Evolutionary conservation across 2,113 vertebrate genomes (phyloP), one percentile per base, ranked within the genome.

Genomic region (Nycticorax nycticorax): DNA sequence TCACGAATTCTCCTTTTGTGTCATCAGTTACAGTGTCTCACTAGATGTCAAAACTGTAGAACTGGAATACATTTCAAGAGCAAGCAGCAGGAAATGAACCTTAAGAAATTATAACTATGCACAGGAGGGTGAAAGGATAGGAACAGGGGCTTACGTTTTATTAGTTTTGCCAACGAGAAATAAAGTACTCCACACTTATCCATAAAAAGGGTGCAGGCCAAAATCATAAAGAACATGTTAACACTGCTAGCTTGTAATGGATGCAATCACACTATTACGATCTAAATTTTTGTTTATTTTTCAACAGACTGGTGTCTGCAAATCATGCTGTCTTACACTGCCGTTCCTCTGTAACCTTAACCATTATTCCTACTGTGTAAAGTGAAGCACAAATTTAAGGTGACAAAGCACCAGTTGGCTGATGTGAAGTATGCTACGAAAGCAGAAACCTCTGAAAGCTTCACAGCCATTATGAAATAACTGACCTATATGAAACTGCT

Each of bases 401-500:
- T 96, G 96, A 97, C 97, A 95, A 96, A 96, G 91, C 92, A 96
- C 94, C 74, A 94, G 97, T 92, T 91, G 94, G 98, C 64, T 83
- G 96, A 97, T 76, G 82, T 92, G 97, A 95, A 92, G 97, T 86
- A 71, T 41, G 96, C 91, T 94, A 97, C 24, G 93, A 96, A 98
- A 97, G 97, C 92, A 97, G 97, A 98, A 97, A 98, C 97, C 98
- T 97, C 97, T 93, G 96, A 97, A 98, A 98, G 89, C 97, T 71
- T 80, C 90, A 76, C 92, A 95, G 97, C 97, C 97, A 97, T 98
- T 97, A 97, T 97, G 97, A 98, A 98, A 97, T 97, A 98, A 98
- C 97, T 98, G 98, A 98, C 98, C 98, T 98, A 95, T 97, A 97
- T 97, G 98, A 98, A 98, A 97, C 98, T 96, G 97, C 98, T 98